Conservation (phyloP, 35 echinoderm and acorn worm species). For the Patiria miniata region DNA sequence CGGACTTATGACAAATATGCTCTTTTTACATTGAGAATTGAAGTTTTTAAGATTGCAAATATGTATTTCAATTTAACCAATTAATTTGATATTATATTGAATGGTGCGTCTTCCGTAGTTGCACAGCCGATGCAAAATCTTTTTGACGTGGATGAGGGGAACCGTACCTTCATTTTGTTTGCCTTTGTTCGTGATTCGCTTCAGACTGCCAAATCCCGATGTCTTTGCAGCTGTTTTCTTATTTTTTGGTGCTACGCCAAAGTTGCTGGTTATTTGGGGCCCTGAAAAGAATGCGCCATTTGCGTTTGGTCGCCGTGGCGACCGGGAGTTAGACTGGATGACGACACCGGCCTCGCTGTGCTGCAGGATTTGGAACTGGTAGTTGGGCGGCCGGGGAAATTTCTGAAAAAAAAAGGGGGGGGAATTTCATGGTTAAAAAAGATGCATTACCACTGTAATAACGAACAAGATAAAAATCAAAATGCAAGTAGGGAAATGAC, state of each 20-base stretch:
- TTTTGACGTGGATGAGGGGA: no score
- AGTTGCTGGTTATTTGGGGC: neutral
- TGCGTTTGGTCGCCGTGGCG: neutral
- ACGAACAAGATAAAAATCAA: no score
- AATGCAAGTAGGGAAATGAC: no score
- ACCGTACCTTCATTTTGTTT: neutral
- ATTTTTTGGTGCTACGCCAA: neutral
- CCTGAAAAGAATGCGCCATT: neutral
- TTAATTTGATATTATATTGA: no score
- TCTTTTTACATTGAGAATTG: no score
- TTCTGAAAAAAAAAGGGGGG: slow-evolving; percentile 25
- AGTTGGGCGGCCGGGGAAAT: slow-evolving; percentile 48
- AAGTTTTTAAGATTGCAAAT: no score
- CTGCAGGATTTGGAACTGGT: slow-evolving; percentile 57
- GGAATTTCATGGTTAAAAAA: no score
- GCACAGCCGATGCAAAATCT: no score
- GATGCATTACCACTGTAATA: no score
- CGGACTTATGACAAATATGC: no score
- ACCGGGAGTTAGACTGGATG: neutral
- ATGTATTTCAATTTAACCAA: no score
- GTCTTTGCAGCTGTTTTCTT: slow-evolving; percentile 47
- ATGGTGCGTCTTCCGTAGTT: no score
- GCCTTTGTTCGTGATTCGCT: slow-evolving; percentile 39
- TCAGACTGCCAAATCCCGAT: slow-evolving; percentile 52
- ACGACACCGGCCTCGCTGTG: slow-evolving; percentile 28